Evolutionary conservation across 2,113 vertebrate genomes (phyloP), one percentile per base, ranked within the genome.

Genomic region (Cariama cristata): DNA sequence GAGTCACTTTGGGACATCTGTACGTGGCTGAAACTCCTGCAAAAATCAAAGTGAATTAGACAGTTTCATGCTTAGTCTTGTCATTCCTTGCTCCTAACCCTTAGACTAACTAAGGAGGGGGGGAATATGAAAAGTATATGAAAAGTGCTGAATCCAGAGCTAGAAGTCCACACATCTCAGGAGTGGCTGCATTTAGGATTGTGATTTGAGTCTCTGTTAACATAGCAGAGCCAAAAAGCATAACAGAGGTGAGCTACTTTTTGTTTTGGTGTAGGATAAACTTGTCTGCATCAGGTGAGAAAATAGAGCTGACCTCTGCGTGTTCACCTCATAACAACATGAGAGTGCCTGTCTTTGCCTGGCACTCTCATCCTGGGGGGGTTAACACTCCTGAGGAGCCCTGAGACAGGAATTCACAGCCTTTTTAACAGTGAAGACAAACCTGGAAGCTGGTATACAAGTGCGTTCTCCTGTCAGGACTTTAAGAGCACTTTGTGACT

Each of bases 301-400:
- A 87, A 75, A 66, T 1, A 76, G 49, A 86, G 20, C 33, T 64
- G 40, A 82, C 6, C 6, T 79, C 38, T 33, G 2, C 0, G 0
- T 15, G 12, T 79, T 87, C 64, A 44, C 21, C 40, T 90, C 0
- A 0, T 50, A 50, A 30, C 7, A 77, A 63, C 17, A 47, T 2
- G 17, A 58, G 14, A 47, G 8, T 14, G 21, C 3, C 23, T 64
- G 28, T 44, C 44, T 94, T 84, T 9, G 4, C 40, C 12, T 0
- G 0, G 15, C 18, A n/a, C 28, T 50, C 50, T 76, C 20, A 68
- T 12, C 10, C 40, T 68, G 44, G 38, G 21, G 42, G 28, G 68
- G 18, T 19, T 58, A 72, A 71, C 19, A 45, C 16, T 42, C 40
- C n/a, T 40, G 47, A 96, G 33, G 33, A 85, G 47, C 47, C 44